Base-by-base conservation (phyloP, 2,888 invertebrate genomes). In the Coenonympha glycerion region DNA sequence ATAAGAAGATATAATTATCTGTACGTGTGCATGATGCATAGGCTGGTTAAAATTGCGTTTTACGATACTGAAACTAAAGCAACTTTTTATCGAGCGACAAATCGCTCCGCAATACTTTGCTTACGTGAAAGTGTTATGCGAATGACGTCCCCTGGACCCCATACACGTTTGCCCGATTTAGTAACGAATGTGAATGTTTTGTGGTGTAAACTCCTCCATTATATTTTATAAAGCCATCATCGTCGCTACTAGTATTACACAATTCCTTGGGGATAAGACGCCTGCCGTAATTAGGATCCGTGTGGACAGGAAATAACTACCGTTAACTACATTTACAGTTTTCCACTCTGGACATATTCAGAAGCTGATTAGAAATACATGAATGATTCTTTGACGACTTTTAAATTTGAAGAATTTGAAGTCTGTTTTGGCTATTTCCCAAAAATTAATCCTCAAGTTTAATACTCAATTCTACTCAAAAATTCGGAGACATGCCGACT, bases 201-300 rank as follows among this genome's bases (percentile, higher is more conserved):
- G 63, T 73, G 69, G n/a, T 73, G 71, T 71, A 71, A 69, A 64
- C 69, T 70, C 66, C 66, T 65, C 78, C 75, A 79, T 84, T 81
- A 81, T 76, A 80, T 82, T 82, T 82, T 81, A 82, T 79, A 75
- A 63, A 62, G 71, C 73, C 69, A 80, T 79, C 75, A 79, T 71
- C 71, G 73, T 72, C 66, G 67, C 69, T 59, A n/a, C n/a, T n/a
- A n/a, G n/a, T n/a, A 70, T 79, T 76, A 76, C 65, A 66, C 61
- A 71, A 72, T 73, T 74, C 76, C 75, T 78, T 71, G 62, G 71
- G 66, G 74, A 69, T 67, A 13, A 22, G 21, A 61, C 66, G 66
- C 69, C 49, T 70, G 72, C 79, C 71, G 75, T 79, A 77, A 79
- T 82, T 83, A 80, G 72, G 66, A 70, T 68, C 74, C 72, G 68